Conservation (phyloP, 2,888 invertebrate genomes). For the Cryptocephalus moraei region DNA sequence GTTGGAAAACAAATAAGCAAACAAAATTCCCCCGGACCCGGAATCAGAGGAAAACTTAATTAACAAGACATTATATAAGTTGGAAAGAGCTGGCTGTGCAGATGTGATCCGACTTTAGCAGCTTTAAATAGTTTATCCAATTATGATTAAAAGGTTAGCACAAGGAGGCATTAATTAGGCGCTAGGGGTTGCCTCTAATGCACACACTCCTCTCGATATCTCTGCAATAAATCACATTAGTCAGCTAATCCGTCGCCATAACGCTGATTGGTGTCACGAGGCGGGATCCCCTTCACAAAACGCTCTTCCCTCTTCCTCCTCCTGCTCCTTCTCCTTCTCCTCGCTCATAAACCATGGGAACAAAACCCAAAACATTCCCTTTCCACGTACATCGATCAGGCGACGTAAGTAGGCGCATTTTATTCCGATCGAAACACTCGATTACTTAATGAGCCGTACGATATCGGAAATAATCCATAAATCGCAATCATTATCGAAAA, state of each 20-base stretch:
- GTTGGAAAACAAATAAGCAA: slow-evolving; percentile 17
- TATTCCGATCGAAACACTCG: too few species aligned
- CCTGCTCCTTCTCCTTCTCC: too few species aligned
- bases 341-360: too few species aligned
- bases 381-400: too few species aligned
- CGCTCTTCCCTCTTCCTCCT: too few species aligned
- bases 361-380: too few species aligned
- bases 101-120: slow-evolving; percentile 30
- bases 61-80: slow-evolving; percentile 36
- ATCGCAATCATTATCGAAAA: too few species aligned
- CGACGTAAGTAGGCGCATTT: too few species aligned
- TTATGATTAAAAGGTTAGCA: slow-evolving; percentile 42
- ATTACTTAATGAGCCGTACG: too few species aligned
- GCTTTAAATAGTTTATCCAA: slow-evolving; percentile 37
- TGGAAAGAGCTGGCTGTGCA: slow-evolving; percentile 11
- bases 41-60: slow-evolving; percentile 28
- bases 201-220: slow-evolving; percentile 31
- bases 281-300: too few species aligned
- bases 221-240: slow-evolving; percentile 37
- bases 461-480: too few species aligned
- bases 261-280: too few species aligned
- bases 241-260: slow-evolving; percentile 29
- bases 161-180: slow-evolving; percentile 40
- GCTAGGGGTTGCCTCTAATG: slow-evolving; percentile 27
- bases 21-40: slow-evolving; percentile 16